These are phyloP conservation scores for Ambastaia sidthimunki DNA, from an alignment of 2,797 vertebrate genomes.

Conservation along the genomic window DNA sequence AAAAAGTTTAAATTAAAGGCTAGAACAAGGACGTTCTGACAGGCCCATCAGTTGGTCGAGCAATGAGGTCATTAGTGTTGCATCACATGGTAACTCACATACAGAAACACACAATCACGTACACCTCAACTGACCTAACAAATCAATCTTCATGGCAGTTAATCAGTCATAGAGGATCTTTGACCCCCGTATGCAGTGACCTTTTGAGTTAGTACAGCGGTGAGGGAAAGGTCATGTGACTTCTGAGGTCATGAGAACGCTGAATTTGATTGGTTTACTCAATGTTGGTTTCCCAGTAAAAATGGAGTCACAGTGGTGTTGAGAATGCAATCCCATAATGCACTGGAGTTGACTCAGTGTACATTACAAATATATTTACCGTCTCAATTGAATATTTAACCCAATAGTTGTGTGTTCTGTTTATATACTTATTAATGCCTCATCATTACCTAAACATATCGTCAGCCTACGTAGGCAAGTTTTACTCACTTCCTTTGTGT, in stretches of 20 bases:
- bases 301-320: background rate
- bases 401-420: too few species aligned
- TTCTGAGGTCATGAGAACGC: slow-evolving; percentile 32
- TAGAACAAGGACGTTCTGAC: background rate
- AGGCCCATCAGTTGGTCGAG: slow-evolving; percentile 27
- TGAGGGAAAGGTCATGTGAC: slow-evolving; percentile 11
- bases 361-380: too few species aligned
- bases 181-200: slow-evolving; percentile 23
- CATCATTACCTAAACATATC: too few species aligned
- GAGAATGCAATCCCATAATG: background rate
- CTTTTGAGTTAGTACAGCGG: slow-evolving; percentile 26
- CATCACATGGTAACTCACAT: slow-evolving; percentile 1
- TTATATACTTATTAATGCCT: too few species aligned
- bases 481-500: background rate
- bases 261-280: background rate
- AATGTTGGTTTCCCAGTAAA: background rate
- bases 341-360: background rate
- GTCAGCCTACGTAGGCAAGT: too few species aligned
- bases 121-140: slow-evolving; percentile 22
- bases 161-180: slow-evolving; percentile 39
- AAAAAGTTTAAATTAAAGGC: slow-evolving; percentile 60
- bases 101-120: slow-evolving; percentile 25
- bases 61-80: slow-evolving; percentile 47
- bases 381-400: too few species aligned
- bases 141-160: slow-evolving; percentile 35